A percentile compares a stretch with the other conserved stretches of the same genome.
Evolutionary conservation across 2,888 invertebrate genomes (phyloP).

Genomic region (Fragum sueziense): DNA sequence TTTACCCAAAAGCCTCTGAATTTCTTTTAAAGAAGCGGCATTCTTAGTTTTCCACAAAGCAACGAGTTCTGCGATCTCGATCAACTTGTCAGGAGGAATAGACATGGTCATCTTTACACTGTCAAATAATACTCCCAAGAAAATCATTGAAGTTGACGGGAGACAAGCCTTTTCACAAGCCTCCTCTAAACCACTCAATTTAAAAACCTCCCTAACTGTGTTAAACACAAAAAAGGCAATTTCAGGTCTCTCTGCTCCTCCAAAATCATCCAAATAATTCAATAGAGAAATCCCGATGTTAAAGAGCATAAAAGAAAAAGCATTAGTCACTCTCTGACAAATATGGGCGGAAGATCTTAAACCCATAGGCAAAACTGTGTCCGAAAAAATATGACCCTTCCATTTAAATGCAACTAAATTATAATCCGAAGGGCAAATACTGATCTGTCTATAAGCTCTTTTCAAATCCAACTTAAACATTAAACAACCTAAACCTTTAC

Average conservation of each 20-base stretch:
- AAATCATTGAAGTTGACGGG: background rate
- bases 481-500: background rate
- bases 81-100: background rate
- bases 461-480: background rate
- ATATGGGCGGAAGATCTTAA: background rate
- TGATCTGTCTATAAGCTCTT: too few species aligned
- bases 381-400: constrained; percentile 4
- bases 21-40: background rate
- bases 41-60: background rate
- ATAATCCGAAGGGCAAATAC: too few species aligned
- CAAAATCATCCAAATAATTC: constrained; percentile 6
- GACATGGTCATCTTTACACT: background rate
- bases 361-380: background rate
- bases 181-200: background rate
- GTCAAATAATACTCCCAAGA: background rate
- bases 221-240: background rate
- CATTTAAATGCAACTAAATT: too few species aligned
- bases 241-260: background rate
- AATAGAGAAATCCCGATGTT: background rate
- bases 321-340: background rate
- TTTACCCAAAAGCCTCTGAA: background rate
- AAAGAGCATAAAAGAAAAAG: background rate
- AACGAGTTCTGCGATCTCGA: background rate
- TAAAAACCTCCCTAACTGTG: background rate
- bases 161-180: background rate